Conservation (phyloP, 2,797 vertebrate species). For the Crypturellus tataupa region DNA sequence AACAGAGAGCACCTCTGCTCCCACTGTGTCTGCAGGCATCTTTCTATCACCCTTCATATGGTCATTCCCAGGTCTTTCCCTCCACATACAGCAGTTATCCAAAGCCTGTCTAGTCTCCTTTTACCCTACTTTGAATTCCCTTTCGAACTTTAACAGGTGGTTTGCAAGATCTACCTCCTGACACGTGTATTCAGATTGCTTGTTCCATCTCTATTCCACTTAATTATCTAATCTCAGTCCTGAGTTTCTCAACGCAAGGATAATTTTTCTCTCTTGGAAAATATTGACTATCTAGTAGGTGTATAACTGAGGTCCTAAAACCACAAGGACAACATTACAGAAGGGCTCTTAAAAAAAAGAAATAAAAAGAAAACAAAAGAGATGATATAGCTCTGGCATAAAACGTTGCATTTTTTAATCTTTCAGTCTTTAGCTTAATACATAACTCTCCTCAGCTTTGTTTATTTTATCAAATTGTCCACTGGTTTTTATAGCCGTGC, state of each 20-base stretch:
- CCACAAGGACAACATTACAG: not conserved
- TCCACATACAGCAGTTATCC: not conserved
- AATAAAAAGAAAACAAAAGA: not conserved
- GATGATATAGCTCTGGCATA: not conserved
- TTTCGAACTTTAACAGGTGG: not conserved
- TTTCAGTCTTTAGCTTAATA: not conserved
- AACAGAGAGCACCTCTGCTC: not conserved
- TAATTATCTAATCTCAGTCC: not conserved
- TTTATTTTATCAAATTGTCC: not conserved
- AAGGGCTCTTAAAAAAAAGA: not conserved
- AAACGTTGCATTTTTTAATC: not conserved
- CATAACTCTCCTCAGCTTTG: not conserved
- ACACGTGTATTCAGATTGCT: not conserved
- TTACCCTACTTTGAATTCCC: not conserved
- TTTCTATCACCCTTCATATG: not conserved
- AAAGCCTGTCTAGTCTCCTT: not conserved
- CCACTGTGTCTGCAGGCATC: not conserved
- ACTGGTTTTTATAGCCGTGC: not conserved
- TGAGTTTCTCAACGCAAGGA: not conserved
- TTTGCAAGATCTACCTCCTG: not conserved
- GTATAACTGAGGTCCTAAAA: conserved; percentile 38
- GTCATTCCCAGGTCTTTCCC: not conserved
- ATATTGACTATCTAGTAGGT: not conserved
- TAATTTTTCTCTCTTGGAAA: conserved; percentile 37
- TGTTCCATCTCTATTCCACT: not conserved